Percentiles rank a stretch among this genome's conserved stretches.
phyloP scores from a whole-genome alignment of 2,888 invertebrate species.

The Subacronicta megacephala region DNA sequence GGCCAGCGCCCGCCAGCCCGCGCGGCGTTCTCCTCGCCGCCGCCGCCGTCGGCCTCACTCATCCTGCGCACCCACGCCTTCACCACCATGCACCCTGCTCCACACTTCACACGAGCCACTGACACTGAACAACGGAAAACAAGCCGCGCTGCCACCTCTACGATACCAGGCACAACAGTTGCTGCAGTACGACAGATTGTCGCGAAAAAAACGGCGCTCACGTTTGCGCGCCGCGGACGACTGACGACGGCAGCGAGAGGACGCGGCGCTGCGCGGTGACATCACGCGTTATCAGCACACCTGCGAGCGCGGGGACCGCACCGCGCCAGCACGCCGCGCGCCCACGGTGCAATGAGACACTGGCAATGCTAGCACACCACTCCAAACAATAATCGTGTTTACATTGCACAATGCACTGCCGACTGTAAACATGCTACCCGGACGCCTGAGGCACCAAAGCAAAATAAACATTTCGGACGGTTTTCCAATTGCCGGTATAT shows the following conservation, averaged over 20 bases:
- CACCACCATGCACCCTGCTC: slow-evolving; percentile 64
- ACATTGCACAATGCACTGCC: slow-evolving; percentile 27
- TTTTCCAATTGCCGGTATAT: background rate
- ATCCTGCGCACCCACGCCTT: slow-evolving; percentile 64
- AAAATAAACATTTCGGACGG: background rate
- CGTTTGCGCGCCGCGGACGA: slow-evolving; percentile 70
- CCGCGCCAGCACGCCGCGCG: slow-evolving; percentile 44
- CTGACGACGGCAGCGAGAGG: slow-evolving; percentile 63
- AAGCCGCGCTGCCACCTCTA: slow-evolving; percentile 11
- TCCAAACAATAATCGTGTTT: slow-evolving; percentile 21
- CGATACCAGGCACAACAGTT: slow-evolving; percentile 1
- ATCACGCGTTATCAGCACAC: slow-evolving; percentile 75
- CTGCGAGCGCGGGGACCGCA: slow-evolving; percentile 50
- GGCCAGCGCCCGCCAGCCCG: slow-evolving; percentile 71
- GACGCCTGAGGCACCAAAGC: background rate
- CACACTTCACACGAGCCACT: slow-evolving; percentile 45
- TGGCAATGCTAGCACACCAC: slow-evolving; percentile 6
- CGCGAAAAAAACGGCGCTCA: slow-evolving; percentile 67
- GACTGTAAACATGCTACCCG: slow-evolving; percentile 24
- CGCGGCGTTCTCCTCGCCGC: slow-evolving; percentile 58
- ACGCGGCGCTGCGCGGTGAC: slow-evolving; percentile 65
- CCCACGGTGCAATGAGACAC: slow-evolving; percentile 19
- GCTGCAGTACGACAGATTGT: slow-evolving; percentile 31
- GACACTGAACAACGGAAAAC: slow-evolving; percentile 17
- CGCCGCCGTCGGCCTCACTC: slow-evolving; percentile 64